Percentiles rank a stretch among this genome's conserved stretches.
These are phyloP conservation scores for Synanthedon myopaeformis DNA, from an alignment of 2,888 invertebrate genomes.

Conservation along the genomic window DNA sequence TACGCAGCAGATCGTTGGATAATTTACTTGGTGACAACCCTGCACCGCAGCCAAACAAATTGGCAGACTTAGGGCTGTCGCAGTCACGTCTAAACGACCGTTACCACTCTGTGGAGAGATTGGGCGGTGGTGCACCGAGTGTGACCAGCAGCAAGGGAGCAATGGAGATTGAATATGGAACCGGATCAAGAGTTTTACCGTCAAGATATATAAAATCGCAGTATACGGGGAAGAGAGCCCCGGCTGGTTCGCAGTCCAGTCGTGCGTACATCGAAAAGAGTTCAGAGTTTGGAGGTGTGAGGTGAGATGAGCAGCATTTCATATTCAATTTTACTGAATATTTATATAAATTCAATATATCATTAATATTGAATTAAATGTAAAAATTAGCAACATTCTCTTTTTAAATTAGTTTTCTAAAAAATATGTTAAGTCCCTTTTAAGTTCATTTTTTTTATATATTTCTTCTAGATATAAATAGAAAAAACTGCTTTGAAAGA, in stretches of 20 bases:
- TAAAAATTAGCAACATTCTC: too few species aligned
- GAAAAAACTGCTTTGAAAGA: too few species aligned
- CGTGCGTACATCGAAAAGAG: conserved; percentile 87
- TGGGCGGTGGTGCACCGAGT: conserved; percentile 75
- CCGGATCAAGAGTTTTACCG: conserved; percentile 65
- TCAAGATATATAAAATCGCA: conserved; percentile 87
- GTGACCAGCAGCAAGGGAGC: conserved; percentile 67
- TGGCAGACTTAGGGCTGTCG: conserved; percentile 83
- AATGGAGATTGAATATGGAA: conserved; percentile 79
- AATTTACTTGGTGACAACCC: conserved; percentile 81
- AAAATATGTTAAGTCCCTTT: too few species aligned
- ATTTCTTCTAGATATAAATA: too few species aligned
- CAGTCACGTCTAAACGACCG: conserved; percentile 89
- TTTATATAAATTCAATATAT: too few species aligned
- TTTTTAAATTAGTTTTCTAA: too few species aligned
- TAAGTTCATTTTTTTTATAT: too few species aligned
- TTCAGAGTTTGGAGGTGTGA: conserved; percentile 77
- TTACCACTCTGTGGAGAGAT: conserved; percentile 86
- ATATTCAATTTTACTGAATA: too few species aligned
- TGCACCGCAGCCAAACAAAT: conserved; percentile 69
- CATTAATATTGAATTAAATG: too few species aligned
- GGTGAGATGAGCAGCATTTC: conserved; percentile 24
- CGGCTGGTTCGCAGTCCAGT: conserved; percentile 88
- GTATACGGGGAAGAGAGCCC: conserved; percentile 82
- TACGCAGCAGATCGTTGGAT: conserved; percentile 82